Conservation (phyloP, 1,140 invertebrate genomes). For the Leptopilina clavipes region DNA sequence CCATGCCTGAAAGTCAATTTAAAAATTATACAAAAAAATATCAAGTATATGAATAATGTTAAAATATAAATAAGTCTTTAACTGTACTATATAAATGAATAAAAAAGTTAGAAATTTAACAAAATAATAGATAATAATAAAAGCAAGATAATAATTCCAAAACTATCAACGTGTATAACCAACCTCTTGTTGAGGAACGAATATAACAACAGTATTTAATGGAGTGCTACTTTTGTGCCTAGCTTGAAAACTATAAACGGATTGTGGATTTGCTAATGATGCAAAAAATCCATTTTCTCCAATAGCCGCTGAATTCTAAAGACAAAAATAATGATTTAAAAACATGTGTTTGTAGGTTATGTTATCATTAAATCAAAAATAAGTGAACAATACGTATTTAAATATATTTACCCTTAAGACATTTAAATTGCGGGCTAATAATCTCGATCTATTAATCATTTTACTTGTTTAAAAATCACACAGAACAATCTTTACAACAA, state of each 20-base stretch:
- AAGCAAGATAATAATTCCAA: constrained; percentile 36
- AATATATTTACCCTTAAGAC: constrained; percentile 48
- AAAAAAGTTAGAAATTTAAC: neutral
- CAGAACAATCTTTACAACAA: neutral
- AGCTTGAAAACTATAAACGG: constrained; percentile 59
- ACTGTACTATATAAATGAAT: neutral
- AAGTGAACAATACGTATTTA: constrained; percentile 5
- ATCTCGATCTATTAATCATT: constrained; percentile 56
- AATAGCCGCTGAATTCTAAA: constrained; percentile 57
- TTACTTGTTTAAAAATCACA: constrained; percentile 19
- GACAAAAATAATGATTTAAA: constrained; percentile 34
- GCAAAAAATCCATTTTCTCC: constrained; percentile 48
- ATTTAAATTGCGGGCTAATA: constrained; percentile 52
- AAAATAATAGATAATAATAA: constrained; percentile 11
- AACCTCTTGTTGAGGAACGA: constrained; percentile 99
- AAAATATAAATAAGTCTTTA: no score
- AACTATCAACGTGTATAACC: constrained; percentile 31
- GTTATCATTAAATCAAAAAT: constrained; percentile 47
- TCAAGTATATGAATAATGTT: neutral
- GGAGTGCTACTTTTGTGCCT: constrained; percentile 83
- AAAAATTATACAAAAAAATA: neutral
- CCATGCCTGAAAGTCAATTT: constrained; percentile 85
- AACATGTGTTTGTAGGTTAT: neutral
- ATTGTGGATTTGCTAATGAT: constrained; percentile 44
- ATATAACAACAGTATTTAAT: constrained; percentile 95